Evolutionary conservation across 1,140 invertebrate genomes (phyloP).

Genomic region (Zaprionus kolodkinae): DNA sequence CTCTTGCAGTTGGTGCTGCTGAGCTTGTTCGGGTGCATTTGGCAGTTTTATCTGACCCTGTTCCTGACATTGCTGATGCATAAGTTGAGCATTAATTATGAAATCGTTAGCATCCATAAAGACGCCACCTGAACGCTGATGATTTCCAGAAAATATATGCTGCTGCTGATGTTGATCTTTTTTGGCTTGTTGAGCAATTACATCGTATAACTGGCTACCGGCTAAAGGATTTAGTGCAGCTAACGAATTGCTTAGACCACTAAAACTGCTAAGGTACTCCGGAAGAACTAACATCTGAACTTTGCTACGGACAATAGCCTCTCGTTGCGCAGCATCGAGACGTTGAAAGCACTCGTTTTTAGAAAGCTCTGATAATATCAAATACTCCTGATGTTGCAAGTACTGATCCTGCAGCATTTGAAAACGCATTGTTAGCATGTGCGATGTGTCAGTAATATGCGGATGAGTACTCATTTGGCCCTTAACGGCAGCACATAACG

Average conservation of each 20-base stretch:
- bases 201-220: conserved; percentile 65
- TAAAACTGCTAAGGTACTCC: conserved; percentile 84
- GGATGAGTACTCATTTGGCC: conserved; percentile 41
- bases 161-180: conserved; percentile 59
- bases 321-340: conserved; percentile 87
- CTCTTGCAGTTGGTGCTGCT: conserved; percentile 72
- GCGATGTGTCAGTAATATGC: conserved; percentile 70
- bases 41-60: conserved; percentile 55
- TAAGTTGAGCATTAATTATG: conserved; percentile 67
- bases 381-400: conserved; percentile 85
- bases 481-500: conserved; percentile 64
- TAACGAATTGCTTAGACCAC: conserved; percentile 61
- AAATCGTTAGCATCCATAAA: conserved; percentile 80
- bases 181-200: conserved; percentile 64
- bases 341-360: conserved; percentile 88
- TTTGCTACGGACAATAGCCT: conserved; percentile 86
- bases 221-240: conserved; percentile 64
- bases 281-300: conserved; percentile 85
- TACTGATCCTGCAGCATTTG: conserved; percentile 86
- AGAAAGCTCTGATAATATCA: conserved; percentile 86
- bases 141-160: conserved; percentile 64
- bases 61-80: conserved; percentile 84
- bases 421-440: conserved; percentile 85
- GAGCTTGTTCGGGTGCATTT: conserved; percentile 1
- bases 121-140: conserved; percentile 44